Evolutionary conservation across 2,888 invertebrate genomes (phyloP), one percentile per base, ranked within the genome.

Genomic region (Temnothorax ravouxi): DNA sequence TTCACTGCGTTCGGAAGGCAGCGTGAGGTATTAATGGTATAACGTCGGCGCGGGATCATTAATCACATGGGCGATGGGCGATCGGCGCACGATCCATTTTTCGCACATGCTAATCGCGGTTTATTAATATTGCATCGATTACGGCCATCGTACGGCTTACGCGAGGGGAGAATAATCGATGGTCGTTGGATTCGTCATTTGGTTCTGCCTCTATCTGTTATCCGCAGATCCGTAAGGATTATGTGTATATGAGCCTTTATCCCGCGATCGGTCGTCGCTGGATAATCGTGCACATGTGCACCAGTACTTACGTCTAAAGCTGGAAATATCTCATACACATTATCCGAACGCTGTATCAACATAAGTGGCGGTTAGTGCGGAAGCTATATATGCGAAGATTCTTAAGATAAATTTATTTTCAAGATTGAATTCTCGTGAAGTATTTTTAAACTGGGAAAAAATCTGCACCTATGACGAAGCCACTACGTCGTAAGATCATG

Each of bases 91-190:
- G 88, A 89, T 86, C 84, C 79, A 88, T 90, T 91, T 91, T 91
- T 88, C 88, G 85, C 90, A 86, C 89, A 91, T 91, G 87, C 85
- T 88, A 88, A 86, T 88, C 88, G 83, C 84, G 87, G 90, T 91
- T 91, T 91, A 91, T 91, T 91, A 91, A 91, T 91, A 91, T 91
- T 90, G 86, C 87, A 91, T 91, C 91, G 90, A 91, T 91, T 89
- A 89, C 84, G 81, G 74, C 29, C 83, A 84, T 83, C 87, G 86
- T 84, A 85, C 86, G 88, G 88, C 90, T 90, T 90, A 87, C 74
- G 81, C 74, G 80, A n/a, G 75, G 74, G 84, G 59, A 50, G 84
- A 81, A 84, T 89, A 89, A 90, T 88, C 87, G 89, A 89, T 90
- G 90, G 86, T 83, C 88, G 81, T 29, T 64, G 84, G 71, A 86